Conservation (phyloP, 2,888 invertebrate genomes). For the Clanis bilineata region DNA sequence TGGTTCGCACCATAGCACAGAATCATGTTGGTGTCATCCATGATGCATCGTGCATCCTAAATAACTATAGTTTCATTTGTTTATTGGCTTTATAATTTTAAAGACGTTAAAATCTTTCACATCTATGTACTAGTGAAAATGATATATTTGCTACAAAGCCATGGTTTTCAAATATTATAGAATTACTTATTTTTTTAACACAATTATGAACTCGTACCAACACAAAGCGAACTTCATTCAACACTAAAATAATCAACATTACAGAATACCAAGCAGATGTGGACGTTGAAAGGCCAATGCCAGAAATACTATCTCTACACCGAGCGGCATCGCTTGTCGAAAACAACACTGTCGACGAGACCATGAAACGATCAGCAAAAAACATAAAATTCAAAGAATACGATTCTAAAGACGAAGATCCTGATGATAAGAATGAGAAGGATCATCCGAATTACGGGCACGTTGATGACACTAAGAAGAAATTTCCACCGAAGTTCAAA, state of each 20-base stretch:
- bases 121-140: too few species aligned
- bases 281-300: slow-evolving; percentile 53
- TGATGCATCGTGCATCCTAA: too few species aligned
- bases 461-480: slow-evolving; percentile 62
- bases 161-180: too few species aligned
- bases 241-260: slow-evolving; percentile 22
- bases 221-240: neutral
- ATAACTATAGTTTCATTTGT: too few species aligned
- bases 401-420: slow-evolving; percentile 62
- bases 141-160: too few species aligned
- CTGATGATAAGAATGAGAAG: slow-evolving; percentile 62
- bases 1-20: too few species aligned
- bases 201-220: neutral
- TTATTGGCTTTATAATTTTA: too few species aligned
- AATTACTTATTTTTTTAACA: too few species aligned
- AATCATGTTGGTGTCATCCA: too few species aligned
- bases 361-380: slow-evolving; percentile 39
- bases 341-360: slow-evolving; percentile 61
- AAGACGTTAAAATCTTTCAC: too few species aligned
- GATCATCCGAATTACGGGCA: slow-evolving; percentile 68
- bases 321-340: slow-evolving; percentile 49
- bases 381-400: slow-evolving; percentile 45
- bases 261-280: slow-evolving; percentile 71
- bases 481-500: slow-evolving; percentile 65
- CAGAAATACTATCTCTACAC: slow-evolving; percentile 58